Evolutionary conservation across 1,140 invertebrate genomes (phyloP).

Genomic region (Aplysia californica): DNA sequence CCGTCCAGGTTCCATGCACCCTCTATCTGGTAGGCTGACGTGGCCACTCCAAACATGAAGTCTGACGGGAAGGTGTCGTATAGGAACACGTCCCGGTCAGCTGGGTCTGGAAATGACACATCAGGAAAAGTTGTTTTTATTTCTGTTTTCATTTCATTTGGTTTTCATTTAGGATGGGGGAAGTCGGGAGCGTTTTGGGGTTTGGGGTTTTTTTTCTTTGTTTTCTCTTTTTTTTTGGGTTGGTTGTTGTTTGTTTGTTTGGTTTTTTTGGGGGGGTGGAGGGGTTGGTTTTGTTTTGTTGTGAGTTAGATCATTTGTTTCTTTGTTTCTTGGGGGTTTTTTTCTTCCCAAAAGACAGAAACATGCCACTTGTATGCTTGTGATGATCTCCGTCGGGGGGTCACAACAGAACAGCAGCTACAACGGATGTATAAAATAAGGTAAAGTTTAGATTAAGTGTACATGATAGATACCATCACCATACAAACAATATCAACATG

Average conservation of each 20-base stretch:
- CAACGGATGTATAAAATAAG: too few species aligned
- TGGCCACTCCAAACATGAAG: constrained; percentile 66
- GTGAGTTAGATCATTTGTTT: not conserved
- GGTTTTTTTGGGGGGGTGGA: not conserved
- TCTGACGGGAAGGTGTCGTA: constrained; percentile 56
- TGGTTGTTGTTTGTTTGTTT: not conserved
- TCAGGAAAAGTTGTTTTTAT: too few species aligned
- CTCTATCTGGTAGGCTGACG: constrained; percentile 67
- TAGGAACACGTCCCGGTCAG: constrained; percentile 37
- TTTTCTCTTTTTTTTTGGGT: not conserved
- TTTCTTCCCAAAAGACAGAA: too few species aligned
- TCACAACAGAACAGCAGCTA: too few species aligned
- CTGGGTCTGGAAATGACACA: not conserved
- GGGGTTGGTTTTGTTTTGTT: not conserved
- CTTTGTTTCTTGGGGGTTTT: constrained; percentile 23
- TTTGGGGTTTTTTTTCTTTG: not conserved
- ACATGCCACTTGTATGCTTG: too few species aligned
- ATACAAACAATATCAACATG: too few species aligned
- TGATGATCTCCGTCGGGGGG: too few species aligned
- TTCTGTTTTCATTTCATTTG: too few species aligned
- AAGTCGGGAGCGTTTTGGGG: too few species aligned
- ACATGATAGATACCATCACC: too few species aligned
- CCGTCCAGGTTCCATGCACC: constrained; percentile 65
- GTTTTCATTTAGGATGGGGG: too few species aligned
- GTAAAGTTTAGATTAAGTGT: too few species aligned